Evolutionary conservation across 2,797 vertebrate genomes (phyloP).

Genomic region (Percopsis omiscomaycus): DNA sequence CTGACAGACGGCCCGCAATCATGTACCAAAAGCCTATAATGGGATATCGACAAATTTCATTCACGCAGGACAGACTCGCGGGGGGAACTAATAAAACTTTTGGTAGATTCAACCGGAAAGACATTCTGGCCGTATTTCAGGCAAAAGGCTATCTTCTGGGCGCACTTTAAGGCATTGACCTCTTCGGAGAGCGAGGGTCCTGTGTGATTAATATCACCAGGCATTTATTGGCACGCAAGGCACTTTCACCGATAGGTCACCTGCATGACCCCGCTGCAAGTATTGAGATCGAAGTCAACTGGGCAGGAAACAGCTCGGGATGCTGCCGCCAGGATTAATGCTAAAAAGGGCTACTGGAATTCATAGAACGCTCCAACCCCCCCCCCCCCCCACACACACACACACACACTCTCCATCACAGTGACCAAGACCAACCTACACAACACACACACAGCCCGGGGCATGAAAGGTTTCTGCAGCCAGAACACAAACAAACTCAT

Average conservation of each 20-base stretch:
- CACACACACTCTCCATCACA: slow-evolving; percentile 2
- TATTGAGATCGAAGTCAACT: slow-evolving; percentile 62
- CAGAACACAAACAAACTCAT: slow-evolving; percentile 78
- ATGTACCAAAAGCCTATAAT: slow-evolving; percentile 67
- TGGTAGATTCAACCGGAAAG: slow-evolving; percentile 72
- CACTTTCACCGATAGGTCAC: slow-evolving; percentile 79
- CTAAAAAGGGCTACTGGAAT: too few relatives aligned
- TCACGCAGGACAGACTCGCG: slow-evolving; percentile 63
- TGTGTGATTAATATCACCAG: slow-evolving; percentile 75
- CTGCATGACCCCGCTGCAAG: slow-evolving; percentile 65
- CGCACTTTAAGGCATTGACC: slow-evolving; percentile 78
- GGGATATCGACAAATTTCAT: slow-evolving; percentile 75
- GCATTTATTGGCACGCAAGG: slow-evolving; percentile 75
- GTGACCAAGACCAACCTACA: slow-evolving; percentile 67
- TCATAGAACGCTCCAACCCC: too few relatives aligned
- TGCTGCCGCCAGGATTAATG: slow-evolving; percentile 10
- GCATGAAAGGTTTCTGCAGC: slow-evolving; percentile 73
- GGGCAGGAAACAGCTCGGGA: slow-evolving; percentile 63
- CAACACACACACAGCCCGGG: slow-evolving; percentile 64
- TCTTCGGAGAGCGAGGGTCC: slow-evolving; percentile 64
- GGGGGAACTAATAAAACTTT: slow-evolving; percentile 73
- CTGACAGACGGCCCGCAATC: slow-evolving; percentile 72
- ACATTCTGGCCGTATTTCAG: slow-evolving; percentile 66
- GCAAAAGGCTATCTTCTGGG: slow-evolving; percentile 57
- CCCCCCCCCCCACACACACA: neutral